Evolutionary conservation across 2,797 vertebrate species (phyloP).

Genomic region (Betta splendens): DNA sequence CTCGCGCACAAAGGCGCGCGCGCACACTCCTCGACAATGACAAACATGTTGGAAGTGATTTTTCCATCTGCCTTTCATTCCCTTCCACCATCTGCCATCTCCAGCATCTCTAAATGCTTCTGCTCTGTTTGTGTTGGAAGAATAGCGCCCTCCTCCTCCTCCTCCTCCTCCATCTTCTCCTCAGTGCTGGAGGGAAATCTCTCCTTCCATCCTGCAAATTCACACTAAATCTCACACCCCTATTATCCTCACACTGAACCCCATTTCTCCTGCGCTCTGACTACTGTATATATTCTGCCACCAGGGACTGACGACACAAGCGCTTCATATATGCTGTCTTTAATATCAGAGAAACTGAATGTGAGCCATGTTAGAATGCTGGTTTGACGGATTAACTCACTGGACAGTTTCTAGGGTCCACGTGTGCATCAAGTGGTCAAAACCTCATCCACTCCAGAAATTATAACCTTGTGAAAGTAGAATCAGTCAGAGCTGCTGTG

Average conservation of each 20-base stretch:
- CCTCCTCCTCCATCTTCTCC: too few relatives aligned
- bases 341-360: too few relatives aligned
- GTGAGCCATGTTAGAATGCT: too few relatives aligned
- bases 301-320: neutral
- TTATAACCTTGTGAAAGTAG: too few relatives aligned
- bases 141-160: slow-evolving; percentile 29
- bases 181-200: slow-evolving; percentile 11
- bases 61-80: slow-evolving; percentile 74
- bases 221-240: slow-evolving; percentile 3
- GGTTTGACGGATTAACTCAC: too few relatives aligned
- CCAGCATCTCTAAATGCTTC: slow-evolving; percentile 52
- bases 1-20: slow-evolving; percentile 1
- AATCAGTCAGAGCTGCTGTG: too few relatives aligned
- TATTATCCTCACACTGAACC: neutral
- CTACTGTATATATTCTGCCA: neutral
- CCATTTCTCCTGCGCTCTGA: neutral
- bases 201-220: slow-evolving; percentile 4
- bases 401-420: too few relatives aligned
- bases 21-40: slow-evolving; percentile 53
- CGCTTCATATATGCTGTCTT: neutral
- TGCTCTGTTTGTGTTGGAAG: slow-evolving; percentile 39
- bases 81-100: slow-evolving; percentile 62
- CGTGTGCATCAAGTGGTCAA: too few relatives aligned
- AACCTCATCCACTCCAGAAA: too few relatives aligned
- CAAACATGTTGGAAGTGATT: slow-evolving; percentile 69